A percentile compares a stretch with the other conserved stretches of the same genome.
Conservation (phyloP, 1,140 invertebrate genomes). For the Macrosteles quadrilineatus region DNA sequence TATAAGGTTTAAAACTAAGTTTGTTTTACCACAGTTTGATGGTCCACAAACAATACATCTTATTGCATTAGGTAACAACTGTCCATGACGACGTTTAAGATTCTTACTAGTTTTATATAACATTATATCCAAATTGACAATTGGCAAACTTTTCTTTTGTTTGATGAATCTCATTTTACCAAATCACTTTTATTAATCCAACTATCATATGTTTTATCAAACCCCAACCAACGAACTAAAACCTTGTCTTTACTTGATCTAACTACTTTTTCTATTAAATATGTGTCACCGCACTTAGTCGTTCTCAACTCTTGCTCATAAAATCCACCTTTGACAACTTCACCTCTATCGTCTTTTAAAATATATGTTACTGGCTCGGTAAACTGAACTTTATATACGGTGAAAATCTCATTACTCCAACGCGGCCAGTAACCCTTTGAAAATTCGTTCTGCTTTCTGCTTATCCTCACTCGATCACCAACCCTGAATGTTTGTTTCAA, state of each 20-base stretch:
- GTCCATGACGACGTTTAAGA: slow-evolving; percentile 34
- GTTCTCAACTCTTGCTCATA: slow-evolving; percentile 44
- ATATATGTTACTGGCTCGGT: slow-evolving; percentile 34
- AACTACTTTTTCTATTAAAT: slow-evolving; percentile 46
- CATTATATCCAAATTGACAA: neutral
- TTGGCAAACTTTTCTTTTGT: neutral
- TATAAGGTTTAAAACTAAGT: slow-evolving; percentile 45
- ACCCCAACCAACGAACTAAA: slow-evolving; percentile 48
- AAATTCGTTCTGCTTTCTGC: slow-evolving; percentile 40
- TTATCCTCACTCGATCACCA: slow-evolving; percentile 36
- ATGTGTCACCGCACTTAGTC: slow-evolving; percentile 43
- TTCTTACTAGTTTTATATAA: neutral
- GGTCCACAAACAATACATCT: slow-evolving; percentile 44
- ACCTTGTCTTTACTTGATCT: slow-evolving; percentile 42
- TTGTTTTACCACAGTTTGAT: slow-evolving; percentile 49
- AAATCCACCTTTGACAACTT: slow-evolving; percentile 42
- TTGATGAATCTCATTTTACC: slow-evolving; percentile 16
- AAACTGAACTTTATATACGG: slow-evolving; percentile 29
- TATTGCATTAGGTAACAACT: slow-evolving; percentile 40
- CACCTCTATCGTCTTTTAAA: slow-evolving; percentile 29
- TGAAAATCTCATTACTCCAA: slow-evolving; percentile 35
- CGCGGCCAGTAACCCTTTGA: slow-evolving; percentile 35
- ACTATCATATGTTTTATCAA: slow-evolving; percentile 42
- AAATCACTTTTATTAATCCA: slow-evolving; percentile 44
- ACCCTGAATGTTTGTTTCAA: slow-evolving; percentile 37